Conservation (phyloP, 2,888 invertebrate genomes). For the Pharmacophagus antenor region DNA sequence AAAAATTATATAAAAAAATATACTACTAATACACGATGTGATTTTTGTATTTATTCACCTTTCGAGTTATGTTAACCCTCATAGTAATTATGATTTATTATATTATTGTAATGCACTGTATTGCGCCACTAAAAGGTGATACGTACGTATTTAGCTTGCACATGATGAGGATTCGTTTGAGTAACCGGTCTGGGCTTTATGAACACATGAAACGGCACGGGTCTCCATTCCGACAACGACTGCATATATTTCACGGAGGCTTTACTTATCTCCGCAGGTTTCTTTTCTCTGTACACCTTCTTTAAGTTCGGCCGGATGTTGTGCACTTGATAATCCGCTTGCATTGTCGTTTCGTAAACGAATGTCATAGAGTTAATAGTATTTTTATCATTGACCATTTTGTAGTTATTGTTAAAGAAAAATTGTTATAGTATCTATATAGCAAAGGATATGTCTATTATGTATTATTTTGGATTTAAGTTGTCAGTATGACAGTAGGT, state of each 20-base stretch:
- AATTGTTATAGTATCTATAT: too few relatives aligned
- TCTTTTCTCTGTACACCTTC: conserved; percentile 38
- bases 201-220: conserved; percentile 48
- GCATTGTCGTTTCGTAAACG: conserved; percentile 45
- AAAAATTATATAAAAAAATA: too few relatives aligned
- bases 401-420: neutral
- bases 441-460: too few relatives aligned
- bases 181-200: conserved; percentile 44
- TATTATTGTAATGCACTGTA: too few relatives aligned
- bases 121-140: neutral
- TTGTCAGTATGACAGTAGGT: too few relatives aligned
- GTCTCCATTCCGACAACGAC: conserved; percentile 45
- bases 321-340: conserved; percentile 42
- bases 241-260: conserved; percentile 47
- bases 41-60: too few relatives aligned
- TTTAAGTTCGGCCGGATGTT: conserved; percentile 35
- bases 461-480: too few relatives aligned
- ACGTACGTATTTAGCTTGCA: conserved; percentile 50
- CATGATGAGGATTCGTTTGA: conserved; percentile 43
- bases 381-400: neutral
- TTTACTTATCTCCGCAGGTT: conserved; percentile 16
- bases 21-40: too few relatives aligned
- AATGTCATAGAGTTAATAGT: conserved; percentile 43
- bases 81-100: too few relatives aligned
- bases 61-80: too few relatives aligned